phyloP scores from a whole-genome alignment of 1,140 invertebrate genomes.

The Lutraria rhynchaena region DNA sequence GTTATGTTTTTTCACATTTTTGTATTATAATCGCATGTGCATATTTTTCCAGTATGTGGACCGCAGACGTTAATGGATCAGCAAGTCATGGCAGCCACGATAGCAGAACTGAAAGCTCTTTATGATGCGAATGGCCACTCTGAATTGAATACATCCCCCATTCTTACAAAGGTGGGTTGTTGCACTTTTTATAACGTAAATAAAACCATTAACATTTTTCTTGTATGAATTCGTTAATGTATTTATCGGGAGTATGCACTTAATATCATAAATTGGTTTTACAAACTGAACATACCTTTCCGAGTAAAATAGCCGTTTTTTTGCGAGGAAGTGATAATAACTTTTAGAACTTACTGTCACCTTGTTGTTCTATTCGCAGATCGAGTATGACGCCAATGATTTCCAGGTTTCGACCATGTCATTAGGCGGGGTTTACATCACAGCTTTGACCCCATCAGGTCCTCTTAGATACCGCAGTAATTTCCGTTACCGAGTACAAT shows the following conservation, averaged over 20 bases:
- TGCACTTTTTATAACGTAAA: background rate
- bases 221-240: too few species aligned
- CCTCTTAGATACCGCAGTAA: background rate
- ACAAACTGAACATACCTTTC: too few species aligned
- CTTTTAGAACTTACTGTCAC: too few species aligned
- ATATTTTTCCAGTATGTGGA: conserved; percentile 1
- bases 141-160: background rate
- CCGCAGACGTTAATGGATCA: background rate
- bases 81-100: background rate
- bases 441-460: background rate
- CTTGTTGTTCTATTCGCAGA: background rate
- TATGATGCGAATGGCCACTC: background rate
- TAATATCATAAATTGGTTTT: too few species aligned
- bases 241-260: too few species aligned
- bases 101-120: background rate
- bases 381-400: background rate
- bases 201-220: too few species aligned
- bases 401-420: background rate
- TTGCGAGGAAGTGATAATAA: too few species aligned
- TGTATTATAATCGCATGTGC: too few species aligned
- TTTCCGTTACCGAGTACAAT: background rate
- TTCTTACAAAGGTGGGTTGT: background rate
- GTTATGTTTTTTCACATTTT: too few species aligned
- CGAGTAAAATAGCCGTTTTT: too few species aligned
- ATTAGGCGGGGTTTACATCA: background rate